Base-by-base conservation (phyloP, 2,888 invertebrate genomes). In the Parnassius mnemosyne region DNA sequence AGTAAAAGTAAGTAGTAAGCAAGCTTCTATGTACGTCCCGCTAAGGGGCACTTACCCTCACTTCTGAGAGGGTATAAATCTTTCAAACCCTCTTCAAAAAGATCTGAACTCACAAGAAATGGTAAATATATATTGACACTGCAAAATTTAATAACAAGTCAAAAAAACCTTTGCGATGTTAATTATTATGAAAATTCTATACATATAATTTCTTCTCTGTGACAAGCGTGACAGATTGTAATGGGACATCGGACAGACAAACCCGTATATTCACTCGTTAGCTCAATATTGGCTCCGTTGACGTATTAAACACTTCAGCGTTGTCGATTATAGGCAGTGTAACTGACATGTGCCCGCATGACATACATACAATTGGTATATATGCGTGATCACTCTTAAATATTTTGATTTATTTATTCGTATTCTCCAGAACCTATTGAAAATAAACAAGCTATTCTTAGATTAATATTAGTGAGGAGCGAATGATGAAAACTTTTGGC, bases 241-340 rank as follows among this genome's bases (percentile, higher is more conserved):
- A 66, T 63, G 58, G 59, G 67, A 64, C 65, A 63, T n/a, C 12
- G 63, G 72, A 75, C 64, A 49, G 72, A 73, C 73, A 20, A 16
- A 73, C 84, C 84, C 85, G 82, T 84, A 85, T 84, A 68, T 68
- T 63, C 70, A 65, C 68, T 70, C 67, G 73, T 74, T 74, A 72
- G 73, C 73, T 78, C 80, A 79, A 81, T 77, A 77, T 78, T 77
- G 74, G 68, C 69, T 72, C 70, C 69, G 73, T 68, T 68, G 70
- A 59, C 58, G 63, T 65, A 67, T 69, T 67, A 66, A 68, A 63
- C 66, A 65, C 65, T 71, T 63, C 63, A 65, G 63, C 67, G 65
- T 63, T 61, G 60, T 65, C 66, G 65, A 58, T 59, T 67, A 70
- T 69, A 68, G 61, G 60, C 63, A 57, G 58, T 69, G 61, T 67